phyloP scores from a whole-genome alignment of 1,140 invertebrate genomes.

The Lycorma delicatula region DNA sequence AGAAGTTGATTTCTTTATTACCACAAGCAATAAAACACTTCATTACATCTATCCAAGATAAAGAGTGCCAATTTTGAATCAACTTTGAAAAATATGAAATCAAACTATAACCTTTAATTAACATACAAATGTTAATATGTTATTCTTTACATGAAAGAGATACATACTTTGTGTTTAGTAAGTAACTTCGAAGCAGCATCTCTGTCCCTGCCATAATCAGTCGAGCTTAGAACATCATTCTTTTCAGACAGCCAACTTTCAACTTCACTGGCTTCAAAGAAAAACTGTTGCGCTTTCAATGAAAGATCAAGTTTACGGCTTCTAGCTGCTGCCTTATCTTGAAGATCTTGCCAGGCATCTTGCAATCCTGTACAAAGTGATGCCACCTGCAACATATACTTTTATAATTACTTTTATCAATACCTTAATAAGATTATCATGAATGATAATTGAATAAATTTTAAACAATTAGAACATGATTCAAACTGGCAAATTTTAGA shows the following conservation, averaged over 20 bases:
- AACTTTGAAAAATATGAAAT: neutral
- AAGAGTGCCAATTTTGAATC: neutral
- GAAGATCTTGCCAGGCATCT: constrained; percentile 59
- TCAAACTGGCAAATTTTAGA: no score
- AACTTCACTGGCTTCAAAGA: constrained; percentile 83
- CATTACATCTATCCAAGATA: neutral
- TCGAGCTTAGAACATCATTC: constrained; percentile 66
- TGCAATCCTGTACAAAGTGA: constrained; percentile 54
- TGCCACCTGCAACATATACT: constrained; percentile 47
- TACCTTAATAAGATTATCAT: no score
- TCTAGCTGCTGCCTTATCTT: constrained; percentile 57
- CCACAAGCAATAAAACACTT: neutral
- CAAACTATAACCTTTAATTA: no score
- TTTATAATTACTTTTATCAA: no score
- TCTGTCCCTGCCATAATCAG: constrained; percentile 78
- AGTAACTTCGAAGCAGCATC: constrained; percentile 83
- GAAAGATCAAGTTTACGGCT: constrained; percentile 74
- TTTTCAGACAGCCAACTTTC: constrained; percentile 89
- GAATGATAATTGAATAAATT: no score
- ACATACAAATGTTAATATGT: constrained; percentile 3
- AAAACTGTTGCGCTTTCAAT: constrained; percentile 80
- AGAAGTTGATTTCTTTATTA: no score
- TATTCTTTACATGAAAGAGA: neutral
- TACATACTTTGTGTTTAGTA: constrained; percentile 77
- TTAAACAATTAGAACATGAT: no score